phyloP scores from a whole-genome alignment of 2,888 invertebrate species.

The Cosmopolites sordidus region DNA sequence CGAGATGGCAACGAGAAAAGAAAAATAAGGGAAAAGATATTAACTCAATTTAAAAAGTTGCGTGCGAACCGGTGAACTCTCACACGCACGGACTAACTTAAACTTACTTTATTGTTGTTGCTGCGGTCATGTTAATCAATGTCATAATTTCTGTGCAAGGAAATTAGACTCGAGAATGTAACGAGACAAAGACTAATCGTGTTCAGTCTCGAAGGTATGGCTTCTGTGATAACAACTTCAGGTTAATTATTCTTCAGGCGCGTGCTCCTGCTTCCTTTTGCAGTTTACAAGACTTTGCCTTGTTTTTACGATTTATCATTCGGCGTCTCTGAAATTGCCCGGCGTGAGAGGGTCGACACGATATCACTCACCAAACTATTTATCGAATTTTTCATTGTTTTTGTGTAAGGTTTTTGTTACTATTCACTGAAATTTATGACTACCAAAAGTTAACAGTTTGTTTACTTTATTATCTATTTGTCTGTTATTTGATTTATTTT shows the following conservation, averaged over 20 bases:
- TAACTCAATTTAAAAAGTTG: constrained; percentile 18
- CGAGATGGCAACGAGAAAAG: constrained; percentile 11
- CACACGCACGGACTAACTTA: constrained; percentile 14
- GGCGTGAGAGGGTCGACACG: too few species aligned
- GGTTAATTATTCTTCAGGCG: constrained; percentile 1
- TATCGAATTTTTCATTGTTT: too few species aligned
- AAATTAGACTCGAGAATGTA: constrained; percentile 5
- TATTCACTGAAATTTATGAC: too few species aligned
- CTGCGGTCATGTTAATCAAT: constrained; percentile 20
- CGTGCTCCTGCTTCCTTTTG: constrained; percentile 1
- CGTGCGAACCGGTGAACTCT: constrained; percentile 3
- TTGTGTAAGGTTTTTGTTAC: too few species aligned
- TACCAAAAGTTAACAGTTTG: too few species aligned
- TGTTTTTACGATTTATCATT: not conserved
- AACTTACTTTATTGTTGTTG: constrained; percentile 18
- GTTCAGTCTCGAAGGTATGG: constrained; percentile 16
- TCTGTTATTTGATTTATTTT: too few species aligned
- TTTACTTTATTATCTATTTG: too few species aligned
- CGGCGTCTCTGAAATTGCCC: not conserved
- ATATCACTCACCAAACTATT: too few species aligned
- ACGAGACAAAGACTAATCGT: constrained; percentile 9
- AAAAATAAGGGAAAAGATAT: constrained; percentile 16
- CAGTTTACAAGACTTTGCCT: not conserved
- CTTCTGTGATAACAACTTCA: constrained; percentile 1
- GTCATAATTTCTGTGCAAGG: constrained; percentile 20